Conservation (phyloP, 35 echinoderm and acorn worm species). For the Ptychodera flava region DNA sequence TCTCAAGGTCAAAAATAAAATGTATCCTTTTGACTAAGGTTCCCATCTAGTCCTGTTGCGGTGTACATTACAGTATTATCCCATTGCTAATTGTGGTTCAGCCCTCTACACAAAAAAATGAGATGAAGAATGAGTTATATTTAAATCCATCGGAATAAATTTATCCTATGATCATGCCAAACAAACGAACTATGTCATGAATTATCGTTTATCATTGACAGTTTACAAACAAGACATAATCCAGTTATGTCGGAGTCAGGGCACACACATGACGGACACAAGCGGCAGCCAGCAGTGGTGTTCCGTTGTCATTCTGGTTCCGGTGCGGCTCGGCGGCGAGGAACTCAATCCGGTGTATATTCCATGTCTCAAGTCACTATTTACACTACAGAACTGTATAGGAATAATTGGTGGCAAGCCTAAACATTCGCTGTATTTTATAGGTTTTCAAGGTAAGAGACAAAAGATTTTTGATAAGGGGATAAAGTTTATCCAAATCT, state of each 20-base stretch:
- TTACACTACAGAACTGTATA: constrained; percentile 83
- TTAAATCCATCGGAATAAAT: too few relatives aligned
- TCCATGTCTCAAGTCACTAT: constrained; percentile 62
- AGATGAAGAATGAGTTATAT: too few relatives aligned
- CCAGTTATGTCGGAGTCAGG: constrained; percentile 42
- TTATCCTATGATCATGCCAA: too few relatives aligned
- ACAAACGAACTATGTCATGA: too few relatives aligned
- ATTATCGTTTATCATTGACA: too few relatives aligned
- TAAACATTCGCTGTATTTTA: constrained; percentile 91
- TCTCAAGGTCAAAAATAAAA: too few relatives aligned
- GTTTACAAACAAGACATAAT: constrained; percentile 97
- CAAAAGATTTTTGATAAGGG: too few relatives aligned
- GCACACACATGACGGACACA: background rate
- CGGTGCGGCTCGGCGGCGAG: constrained; percentile 88
- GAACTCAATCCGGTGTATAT: constrained; percentile 88
- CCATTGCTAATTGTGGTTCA: too few relatives aligned
- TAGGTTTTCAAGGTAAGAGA: constrained; percentile 98
- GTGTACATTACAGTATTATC: too few relatives aligned
- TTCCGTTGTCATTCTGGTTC: constrained; percentile 67
- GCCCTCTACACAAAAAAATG: too few relatives aligned
- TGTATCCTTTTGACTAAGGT: too few relatives aligned
- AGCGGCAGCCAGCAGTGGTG: constrained; percentile 42
- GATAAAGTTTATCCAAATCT: background rate
- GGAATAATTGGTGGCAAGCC: constrained; percentile 98
- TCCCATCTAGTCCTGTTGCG: too few relatives aligned